Percentiles rank a stretch among this genome's conserved stretches.
Evolutionary conservation across 2,888 invertebrate species (phyloP).

Genomic region (Plutella xylostella): DNA sequence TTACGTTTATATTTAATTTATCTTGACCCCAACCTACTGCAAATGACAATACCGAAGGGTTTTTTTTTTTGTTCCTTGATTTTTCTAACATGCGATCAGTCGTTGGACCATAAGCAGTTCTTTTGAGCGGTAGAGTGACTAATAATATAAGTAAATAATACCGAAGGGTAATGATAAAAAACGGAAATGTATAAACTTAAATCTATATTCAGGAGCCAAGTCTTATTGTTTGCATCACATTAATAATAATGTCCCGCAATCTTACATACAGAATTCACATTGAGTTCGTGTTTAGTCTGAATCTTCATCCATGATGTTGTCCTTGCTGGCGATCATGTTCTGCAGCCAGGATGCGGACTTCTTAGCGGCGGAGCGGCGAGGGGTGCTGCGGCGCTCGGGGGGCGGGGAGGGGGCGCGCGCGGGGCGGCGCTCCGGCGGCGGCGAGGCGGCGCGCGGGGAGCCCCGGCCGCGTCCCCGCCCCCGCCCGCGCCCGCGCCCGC

Average conservation of each 20-base stretch:
- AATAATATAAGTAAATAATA: no score
- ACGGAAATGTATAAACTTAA: no score
- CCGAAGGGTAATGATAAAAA: no score
- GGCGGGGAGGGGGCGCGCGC: slow-evolving; percentile 11
- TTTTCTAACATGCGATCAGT: no score
- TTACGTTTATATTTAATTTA: neutral
- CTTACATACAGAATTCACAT: no score
- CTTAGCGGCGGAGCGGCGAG: slow-evolving; percentile 30
- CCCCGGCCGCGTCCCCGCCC: slow-evolving; percentile 20
- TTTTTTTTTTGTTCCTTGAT: no score
- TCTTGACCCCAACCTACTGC: neutral
- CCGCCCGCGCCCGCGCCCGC: slow-evolving; percentile 13
- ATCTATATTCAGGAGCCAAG: no score
- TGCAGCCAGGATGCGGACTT: slow-evolving; percentile 6
- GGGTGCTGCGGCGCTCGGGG: slow-evolving; percentile 42
- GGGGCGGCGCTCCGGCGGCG: slow-evolving; percentile 10
- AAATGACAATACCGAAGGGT: no score
- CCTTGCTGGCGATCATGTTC: slow-evolving; percentile 7
- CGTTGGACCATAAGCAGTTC: no score
- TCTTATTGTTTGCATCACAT: no score
- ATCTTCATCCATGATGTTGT: slow-evolving; percentile 7
- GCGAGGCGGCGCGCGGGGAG: slow-evolving; percentile 17
- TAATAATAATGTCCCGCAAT: no score
- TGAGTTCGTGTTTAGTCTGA: slow-evolving; percentile 1
- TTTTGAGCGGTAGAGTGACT: no score